Base-by-base conservation (phyloP, 2,113 vertebrate genomes). In the Nyctibius bracteatus region DNA sequence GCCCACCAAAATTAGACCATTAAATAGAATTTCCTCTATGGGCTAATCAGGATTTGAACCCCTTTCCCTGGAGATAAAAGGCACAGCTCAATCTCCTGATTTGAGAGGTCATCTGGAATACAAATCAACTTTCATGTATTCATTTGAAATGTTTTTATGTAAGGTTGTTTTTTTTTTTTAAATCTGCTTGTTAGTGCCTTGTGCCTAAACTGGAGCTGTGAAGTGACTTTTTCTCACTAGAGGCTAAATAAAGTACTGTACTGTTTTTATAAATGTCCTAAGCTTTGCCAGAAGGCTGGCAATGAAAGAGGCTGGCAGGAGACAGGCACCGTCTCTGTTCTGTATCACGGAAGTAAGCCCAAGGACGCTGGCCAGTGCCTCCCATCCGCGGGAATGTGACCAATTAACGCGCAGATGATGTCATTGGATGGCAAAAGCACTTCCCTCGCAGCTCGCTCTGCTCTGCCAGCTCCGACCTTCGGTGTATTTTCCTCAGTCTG, bases 201-300 rank as follows among this genome's bases (percentile, higher is more conserved):
- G 70, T 67, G 67, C 93, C 94, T 86, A 63, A 90, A 90, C 83
- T 73, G 82, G 63, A 92, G 92, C 93, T 96, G 93, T 75, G 88
- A 94, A 94, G 63, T 59, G 58, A 73, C 94, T 96, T 95, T 97
- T 96, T 96, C 94, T 87, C 90, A 88, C 95, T 96, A 71, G 63
- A 28, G 86, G 49, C 92, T 95, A 91, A 94, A 84, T 70, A 91
- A 97, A 97, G 97, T 95, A 93, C 96, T 90, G 95, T 95, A 75
- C 96, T 97, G 84, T 94, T 95, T 94, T 86, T 87, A 96, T 96
- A 96, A 96, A 94, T 57, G 81, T 95, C 94, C 94, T 47, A 54
- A 90, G 87, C 84, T 43, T 78, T 92, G 93, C 95, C 96, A 97
- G 96, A 77, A 87, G 95, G 74, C 95, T 94, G 92, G 90, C 96